Conservation (phyloP, 2,797 vertebrate species). For the Garrulus glandarius region DNA sequence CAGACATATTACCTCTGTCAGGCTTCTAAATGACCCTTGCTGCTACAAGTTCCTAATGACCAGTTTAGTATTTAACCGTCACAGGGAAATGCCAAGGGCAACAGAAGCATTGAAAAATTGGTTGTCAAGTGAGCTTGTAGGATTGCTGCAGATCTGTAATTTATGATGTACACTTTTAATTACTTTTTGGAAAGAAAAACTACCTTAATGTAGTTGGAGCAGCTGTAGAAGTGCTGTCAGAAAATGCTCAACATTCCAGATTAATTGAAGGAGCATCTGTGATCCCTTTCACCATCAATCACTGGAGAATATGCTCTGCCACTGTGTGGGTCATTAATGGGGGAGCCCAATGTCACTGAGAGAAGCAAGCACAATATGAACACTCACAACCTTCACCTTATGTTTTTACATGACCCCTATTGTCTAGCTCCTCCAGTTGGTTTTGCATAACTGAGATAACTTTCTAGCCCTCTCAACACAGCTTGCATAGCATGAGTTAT, state of each 20-base stretch:
- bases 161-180: conserved; percentile 51
- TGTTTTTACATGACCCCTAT: background rate
- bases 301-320: background rate
- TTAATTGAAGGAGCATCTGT: conserved; percentile 58
- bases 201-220: conserved; percentile 21
- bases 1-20: background rate
- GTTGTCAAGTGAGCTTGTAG: conserved; percentile 27
- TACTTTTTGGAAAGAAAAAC: conserved; percentile 50
- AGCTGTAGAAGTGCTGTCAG: conserved; percentile 43
- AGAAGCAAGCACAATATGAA: background rate
- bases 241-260: conserved; percentile 54
- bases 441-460: background rate
- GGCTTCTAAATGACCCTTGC: background rate
- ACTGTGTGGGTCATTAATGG: background rate
- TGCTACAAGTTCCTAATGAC: conserved; percentile 15
- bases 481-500: background rate
- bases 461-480: background rate
- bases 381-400: background rate
- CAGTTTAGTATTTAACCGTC: background rate
- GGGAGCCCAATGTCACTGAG: background rate
- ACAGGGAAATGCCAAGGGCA: conserved; percentile 20
- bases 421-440: background rate
- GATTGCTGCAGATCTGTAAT: conserved; percentile 20
- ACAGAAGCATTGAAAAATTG: conserved; percentile 23
- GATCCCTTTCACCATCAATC: conserved; percentile 22